Evolutionary conservation across 2,113 vertebrate species (phyloP).

Genomic region (Collichthys lucidus): DNA sequence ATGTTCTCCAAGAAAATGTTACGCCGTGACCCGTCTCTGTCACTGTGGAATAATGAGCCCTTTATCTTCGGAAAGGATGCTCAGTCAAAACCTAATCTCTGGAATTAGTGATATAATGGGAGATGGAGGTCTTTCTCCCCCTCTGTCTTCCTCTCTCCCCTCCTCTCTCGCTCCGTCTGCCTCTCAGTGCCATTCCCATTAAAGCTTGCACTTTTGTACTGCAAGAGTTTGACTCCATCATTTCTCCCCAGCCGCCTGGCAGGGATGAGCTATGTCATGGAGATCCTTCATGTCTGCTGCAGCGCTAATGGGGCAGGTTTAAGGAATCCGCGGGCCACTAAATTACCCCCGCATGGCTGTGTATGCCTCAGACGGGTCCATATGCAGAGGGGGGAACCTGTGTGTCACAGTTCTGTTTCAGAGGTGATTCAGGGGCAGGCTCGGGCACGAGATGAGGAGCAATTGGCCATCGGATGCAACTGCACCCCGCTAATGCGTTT

Average conservation of each 20-base stretch:
- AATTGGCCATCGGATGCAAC: constrained; percentile 55
- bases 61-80: constrained; percentile 76
- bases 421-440: constrained; percentile 61
- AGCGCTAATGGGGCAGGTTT: constrained; percentile 70
- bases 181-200: constrained; percentile 69
- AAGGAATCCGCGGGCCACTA: constrained; percentile 62
- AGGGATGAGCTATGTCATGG: constrained; percentile 66
- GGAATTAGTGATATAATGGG: constrained; percentile 72
- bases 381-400: constrained; percentile 60
- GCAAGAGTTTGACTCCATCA: constrained; percentile 72
- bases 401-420: constrained; percentile 64
- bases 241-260: constrained; percentile 65
- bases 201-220: constrained; percentile 60
- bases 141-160: constrained; percentile 29
- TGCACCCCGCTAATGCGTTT: constrained; percentile 54
- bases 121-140: constrained; percentile 70
- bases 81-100: constrained; percentile 72
- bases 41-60: constrained; percentile 80
- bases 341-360: constrained; percentile 63
- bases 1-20: constrained; percentile 59
- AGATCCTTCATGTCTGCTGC: constrained; percentile 74
- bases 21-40: constrained; percentile 65
- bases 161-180: constrained; percentile 44
- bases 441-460: constrained; percentile 56
- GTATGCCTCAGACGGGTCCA: constrained; percentile 48